Conservation (phyloP, 2,888 invertebrate genomes). For the Syritta pipiens region DNA sequence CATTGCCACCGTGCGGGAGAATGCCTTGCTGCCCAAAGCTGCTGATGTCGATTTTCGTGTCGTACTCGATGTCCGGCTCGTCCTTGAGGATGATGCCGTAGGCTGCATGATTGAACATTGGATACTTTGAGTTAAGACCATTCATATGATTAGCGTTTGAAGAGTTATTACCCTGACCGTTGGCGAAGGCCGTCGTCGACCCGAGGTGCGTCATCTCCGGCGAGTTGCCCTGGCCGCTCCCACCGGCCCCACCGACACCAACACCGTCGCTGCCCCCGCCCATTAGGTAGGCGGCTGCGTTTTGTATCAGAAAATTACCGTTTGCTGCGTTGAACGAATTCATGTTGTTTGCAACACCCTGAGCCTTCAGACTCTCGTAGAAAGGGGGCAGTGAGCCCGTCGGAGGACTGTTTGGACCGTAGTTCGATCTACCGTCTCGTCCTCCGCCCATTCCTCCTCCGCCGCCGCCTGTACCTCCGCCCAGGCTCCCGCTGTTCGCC, state of each 20-base stretch:
- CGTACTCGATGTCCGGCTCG: constrained; percentile 88
- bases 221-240: constrained; percentile 66
- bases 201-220: constrained; percentile 60
- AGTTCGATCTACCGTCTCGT: constrained; percentile 90
- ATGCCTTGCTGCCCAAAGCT: constrained; percentile 76
- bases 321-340: constrained; percentile 84
- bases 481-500: constrained; percentile 81
- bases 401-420: constrained; percentile 92
- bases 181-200: constrained; percentile 73
- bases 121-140: constrained; percentile 77
- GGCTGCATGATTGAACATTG: constrained; percentile 88
- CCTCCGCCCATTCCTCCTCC: constrained; percentile 89
- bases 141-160: constrained; percentile 73
- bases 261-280: constrained; percentile 79
- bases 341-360: constrained; percentile 86
- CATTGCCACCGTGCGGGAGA: constrained; percentile 74
- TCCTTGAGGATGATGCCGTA: constrained; percentile 90
- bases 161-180: constrained; percentile 74
- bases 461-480: constrained; percentile 84
- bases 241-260: constrained; percentile 69
- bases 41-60: constrained; percentile 84
- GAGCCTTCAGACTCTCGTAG: constrained; percentile 91
- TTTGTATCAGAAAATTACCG: constrained; percentile 82
- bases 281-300: constrained; percentile 84
- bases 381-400: constrained; percentile 93